A percentile compares a stretch with the other conserved stretches of the same genome.
phyloP scores from a whole-genome alignment of 2,888 invertebrate genomes.

The Lamproptera curius region DNA sequence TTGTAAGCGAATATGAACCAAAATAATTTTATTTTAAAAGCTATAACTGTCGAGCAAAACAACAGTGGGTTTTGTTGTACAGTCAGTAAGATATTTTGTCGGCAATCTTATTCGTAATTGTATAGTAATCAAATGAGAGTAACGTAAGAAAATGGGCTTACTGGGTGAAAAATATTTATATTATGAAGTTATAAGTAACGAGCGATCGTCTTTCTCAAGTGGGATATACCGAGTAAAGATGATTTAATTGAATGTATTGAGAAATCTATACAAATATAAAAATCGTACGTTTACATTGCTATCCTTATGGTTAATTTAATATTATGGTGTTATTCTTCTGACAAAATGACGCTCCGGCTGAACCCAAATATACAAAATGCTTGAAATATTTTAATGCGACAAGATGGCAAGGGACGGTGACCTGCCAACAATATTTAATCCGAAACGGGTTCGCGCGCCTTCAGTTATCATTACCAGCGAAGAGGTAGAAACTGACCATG shows the following conservation, averaged over 20 bases:
- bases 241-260: constrained; percentile 1
- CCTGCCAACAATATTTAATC: constrained; percentile 90
- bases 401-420: constrained; percentile 85
- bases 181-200: constrained; percentile 4
- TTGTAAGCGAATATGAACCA: constrained; percentile 3
- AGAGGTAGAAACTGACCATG: constrained; percentile 66
- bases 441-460: constrained; percentile 82
- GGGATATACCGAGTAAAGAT: constrained; percentile 6
- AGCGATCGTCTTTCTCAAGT: constrained; percentile 6
- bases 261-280: constrained; percentile 1
- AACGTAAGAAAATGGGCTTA: constrained; percentile 13
- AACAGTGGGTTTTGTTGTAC: not conserved
- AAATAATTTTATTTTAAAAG: not conserved
- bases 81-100: not conserved
- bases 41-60: not conserved
- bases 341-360: constrained; percentile 3
- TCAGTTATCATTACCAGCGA: constrained; percentile 84
- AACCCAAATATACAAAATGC: constrained; percentile 12
- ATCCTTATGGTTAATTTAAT: constrained; percentile 16
- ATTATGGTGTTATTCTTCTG: constrained; percentile 11
- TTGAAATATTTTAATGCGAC: constrained; percentile 23
- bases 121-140: constrained; percentile 10
- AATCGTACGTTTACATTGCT: constrained; percentile 2
- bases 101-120: constrained; percentile 2
- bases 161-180: constrained; percentile 11